These are phyloP conservation scores for Apolygus lucorum DNA, from an alignment of 1,140 invertebrate genomes.

Conservation along the genomic window DNA sequence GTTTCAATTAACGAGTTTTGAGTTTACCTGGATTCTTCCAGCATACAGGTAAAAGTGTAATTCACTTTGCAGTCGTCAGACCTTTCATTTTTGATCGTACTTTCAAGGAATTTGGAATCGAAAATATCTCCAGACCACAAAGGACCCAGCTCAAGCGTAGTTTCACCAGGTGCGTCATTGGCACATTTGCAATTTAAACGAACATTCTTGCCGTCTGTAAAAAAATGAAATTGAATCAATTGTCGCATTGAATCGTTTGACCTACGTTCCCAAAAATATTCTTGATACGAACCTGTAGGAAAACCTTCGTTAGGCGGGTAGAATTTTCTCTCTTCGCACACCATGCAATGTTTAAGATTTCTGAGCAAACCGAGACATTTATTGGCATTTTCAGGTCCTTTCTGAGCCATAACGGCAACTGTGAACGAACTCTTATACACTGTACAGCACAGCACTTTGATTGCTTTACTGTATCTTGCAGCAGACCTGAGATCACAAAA, in stretches of 20 bases:
- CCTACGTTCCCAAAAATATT: too few species aligned
- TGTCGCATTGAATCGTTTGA: too few species aligned
- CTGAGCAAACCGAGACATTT: constrained; percentile 14
- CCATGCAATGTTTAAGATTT: constrained; percentile 23
- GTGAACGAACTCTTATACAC: constrained; percentile 22
- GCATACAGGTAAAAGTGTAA: not conserved
- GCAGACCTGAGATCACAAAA: constrained; percentile 27
- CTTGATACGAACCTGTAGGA: not conserved
- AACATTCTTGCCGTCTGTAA: constrained; percentile 17
- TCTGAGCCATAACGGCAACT: constrained; percentile 20
- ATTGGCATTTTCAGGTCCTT: constrained; percentile 20
- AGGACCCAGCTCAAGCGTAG: constrained; percentile 19
- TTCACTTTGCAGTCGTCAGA: not conserved
- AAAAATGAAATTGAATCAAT: not conserved
- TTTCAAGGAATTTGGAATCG: constrained; percentile 20
- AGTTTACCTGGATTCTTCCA: constrained; percentile 28
- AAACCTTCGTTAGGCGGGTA: constrained; percentile 18
- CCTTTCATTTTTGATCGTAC: not conserved
- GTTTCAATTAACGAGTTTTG: too few species aligned
- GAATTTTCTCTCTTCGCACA: constrained; percentile 24
- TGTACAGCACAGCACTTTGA: constrained; percentile 19
- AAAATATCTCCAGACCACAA: constrained; percentile 26
- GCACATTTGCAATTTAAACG: constrained; percentile 17
- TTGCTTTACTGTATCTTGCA: constrained; percentile 23
- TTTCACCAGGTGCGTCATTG: constrained; percentile 12